A percentile compares a stretch with the other conserved stretches of the same genome.
Conservation (phyloP, 2,113 vertebrate genomes). For the Pluvianellus socialis region DNA sequence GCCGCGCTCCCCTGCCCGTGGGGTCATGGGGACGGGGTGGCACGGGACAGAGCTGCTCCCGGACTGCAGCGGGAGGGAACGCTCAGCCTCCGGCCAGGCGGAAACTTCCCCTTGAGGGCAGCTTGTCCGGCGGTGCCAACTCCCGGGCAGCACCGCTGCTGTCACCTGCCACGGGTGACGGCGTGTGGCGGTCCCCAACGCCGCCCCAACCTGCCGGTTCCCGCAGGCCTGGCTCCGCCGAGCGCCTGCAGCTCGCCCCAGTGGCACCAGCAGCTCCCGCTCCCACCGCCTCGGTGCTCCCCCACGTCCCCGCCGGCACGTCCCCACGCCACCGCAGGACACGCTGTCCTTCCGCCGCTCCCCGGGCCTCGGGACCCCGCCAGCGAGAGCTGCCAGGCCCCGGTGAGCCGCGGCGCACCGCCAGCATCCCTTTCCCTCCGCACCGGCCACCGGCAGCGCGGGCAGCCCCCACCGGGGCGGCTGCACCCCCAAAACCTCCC, state of each 20-base stretch:
- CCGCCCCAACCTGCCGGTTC: not conserved
- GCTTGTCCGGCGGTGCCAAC: not conserved
- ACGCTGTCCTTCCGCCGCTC: not conserved
- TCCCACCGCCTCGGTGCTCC: not conserved
- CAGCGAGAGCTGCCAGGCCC: not conserved
- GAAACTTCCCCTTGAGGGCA: not conserved
- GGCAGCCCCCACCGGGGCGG: not conserved
- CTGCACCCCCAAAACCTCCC: not conserved
- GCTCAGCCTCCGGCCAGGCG: not conserved
- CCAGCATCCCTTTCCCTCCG: not conserved
- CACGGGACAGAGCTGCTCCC: not conserved
- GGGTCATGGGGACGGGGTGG: not conserved
- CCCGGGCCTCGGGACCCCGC: not conserved
- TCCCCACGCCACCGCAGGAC: constrained; percentile 37
- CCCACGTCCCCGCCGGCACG: not conserved
- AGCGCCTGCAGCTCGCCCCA: not conserved
- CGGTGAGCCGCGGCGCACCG: not conserved
- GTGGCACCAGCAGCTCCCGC: not conserved
- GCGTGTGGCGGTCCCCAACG: not conserved
- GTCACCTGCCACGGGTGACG: not conserved
- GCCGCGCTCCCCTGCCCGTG: accelerated
- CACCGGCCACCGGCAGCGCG: not conserved
- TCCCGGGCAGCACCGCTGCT: not conserved
- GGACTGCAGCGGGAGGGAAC: not conserved
- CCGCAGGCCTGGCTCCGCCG: not conserved